A percentile compares a stretch with the other conserved stretches of the same genome.
phyloP scores from a whole-genome alignment of 2,888 invertebrate genomes.

The Omphaloscelis lunosa region DNA sequence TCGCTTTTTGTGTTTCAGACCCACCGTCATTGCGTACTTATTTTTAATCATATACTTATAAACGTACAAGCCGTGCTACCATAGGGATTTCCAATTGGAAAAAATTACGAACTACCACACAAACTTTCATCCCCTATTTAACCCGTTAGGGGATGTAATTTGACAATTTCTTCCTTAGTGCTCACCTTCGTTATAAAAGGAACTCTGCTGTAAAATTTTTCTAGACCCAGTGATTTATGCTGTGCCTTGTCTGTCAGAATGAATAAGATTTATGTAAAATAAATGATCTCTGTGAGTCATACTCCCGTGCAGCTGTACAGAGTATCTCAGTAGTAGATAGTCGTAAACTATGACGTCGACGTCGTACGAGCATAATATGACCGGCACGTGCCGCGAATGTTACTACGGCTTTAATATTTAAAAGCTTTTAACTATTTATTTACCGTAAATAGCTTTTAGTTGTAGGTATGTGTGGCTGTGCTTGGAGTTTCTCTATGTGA shows the following conservation, averaged over 20 bases:
- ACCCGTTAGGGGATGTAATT: not conserved
- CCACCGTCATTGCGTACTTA: not conserved
- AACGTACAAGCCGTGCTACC: not conserved
- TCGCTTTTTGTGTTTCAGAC: not conserved
- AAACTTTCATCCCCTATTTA: not conserved
- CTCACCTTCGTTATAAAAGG: not conserved
- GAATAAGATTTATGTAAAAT: not conserved
- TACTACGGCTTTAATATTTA: slow-evolving; percentile 10
- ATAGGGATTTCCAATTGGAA: not conserved
- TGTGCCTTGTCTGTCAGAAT: not conserved
- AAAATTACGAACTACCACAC: not conserved
- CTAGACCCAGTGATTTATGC: not conserved
- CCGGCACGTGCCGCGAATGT: slow-evolving; percentile 22
- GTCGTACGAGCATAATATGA: slow-evolving; percentile 39
- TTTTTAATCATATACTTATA: not conserved
- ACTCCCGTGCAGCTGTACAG: slow-evolving; percentile 41
- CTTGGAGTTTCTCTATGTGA: too few relatives aligned
- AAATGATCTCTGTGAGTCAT: not conserved
- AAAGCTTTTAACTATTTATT: slow-evolving; percentile 38
- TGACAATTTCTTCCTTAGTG: not conserved
- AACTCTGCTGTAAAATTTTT: not conserved
- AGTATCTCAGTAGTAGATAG: slow-evolving; percentile 25
- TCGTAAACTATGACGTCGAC: slow-evolving; percentile 24
- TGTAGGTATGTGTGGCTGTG: not conserved
- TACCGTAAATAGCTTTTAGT: not conserved